Conservation (phyloP, 2,113 vertebrate species). For the Cyrtonyx montezumae region DNA sequence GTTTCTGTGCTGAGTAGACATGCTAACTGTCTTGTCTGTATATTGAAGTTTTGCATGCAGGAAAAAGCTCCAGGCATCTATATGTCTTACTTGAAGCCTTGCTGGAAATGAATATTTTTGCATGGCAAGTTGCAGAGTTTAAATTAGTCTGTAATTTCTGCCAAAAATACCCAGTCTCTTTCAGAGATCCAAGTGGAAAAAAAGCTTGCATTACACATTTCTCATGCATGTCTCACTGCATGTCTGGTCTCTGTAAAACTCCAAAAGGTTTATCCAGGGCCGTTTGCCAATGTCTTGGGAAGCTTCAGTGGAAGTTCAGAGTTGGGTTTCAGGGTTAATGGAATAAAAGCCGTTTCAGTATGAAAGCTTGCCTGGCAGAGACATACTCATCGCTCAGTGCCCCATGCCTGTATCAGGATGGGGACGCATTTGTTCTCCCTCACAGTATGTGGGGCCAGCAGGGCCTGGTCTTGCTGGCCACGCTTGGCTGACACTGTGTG, state of each 20-base stretch:
- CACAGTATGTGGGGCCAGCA: background rate
- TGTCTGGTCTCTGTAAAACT: conserved; percentile 31
- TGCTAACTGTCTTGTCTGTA: background rate
- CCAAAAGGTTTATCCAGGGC: background rate
- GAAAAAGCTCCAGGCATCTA: background rate
- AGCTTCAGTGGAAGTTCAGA: background rate
- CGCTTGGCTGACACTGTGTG: background rate
- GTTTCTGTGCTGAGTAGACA: background rate
- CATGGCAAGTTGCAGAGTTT: background rate
- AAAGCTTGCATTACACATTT: background rate
- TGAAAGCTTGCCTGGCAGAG: background rate
- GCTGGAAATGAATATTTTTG: conserved; percentile 40
- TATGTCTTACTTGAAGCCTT: conserved; percentile 35
- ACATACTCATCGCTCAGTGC: background rate
- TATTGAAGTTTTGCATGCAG: conserved; percentile 24
- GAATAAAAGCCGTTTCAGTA: background rate
- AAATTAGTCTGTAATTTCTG: background rate
- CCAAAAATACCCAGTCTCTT: conserved; percentile 25
- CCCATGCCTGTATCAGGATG: background rate
- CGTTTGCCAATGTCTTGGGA: conserved; percentile 1
- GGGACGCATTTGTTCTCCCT: background rate
- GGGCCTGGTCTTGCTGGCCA: rapidly evolving
- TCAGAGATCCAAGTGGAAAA: background rate
- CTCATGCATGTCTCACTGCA: conserved; percentile 20
- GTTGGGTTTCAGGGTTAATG: background rate